These are phyloP conservation scores for Salpingus planirostris DNA, from an alignment of 2,888 invertebrate genomes.

Conservation along the genomic window DNA sequence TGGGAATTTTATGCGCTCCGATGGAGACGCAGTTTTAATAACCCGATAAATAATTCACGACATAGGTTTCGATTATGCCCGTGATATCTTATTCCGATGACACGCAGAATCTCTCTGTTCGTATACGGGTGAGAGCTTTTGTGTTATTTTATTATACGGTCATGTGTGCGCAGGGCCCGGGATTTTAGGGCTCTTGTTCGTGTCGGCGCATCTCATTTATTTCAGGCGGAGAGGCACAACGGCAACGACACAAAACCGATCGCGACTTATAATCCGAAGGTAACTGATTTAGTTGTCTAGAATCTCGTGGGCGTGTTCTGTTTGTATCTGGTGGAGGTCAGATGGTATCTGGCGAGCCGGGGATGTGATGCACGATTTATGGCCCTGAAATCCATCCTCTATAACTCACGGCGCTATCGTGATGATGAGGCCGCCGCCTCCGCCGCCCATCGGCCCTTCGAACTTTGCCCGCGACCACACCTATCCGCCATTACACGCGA, in stretches of 20 bases:
- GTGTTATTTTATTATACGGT: background rate
- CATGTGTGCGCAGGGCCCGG: slow-evolving; percentile 4
- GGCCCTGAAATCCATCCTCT: slow-evolving; percentile 38
- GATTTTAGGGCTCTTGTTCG: slow-evolving; percentile 19
- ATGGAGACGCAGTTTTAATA: background rate
- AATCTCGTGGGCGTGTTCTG: slow-evolving; percentile 41
- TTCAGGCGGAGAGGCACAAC: no score
- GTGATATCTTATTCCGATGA: slow-evolving; percentile 28
- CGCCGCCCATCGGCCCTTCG: no score
- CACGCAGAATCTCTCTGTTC: slow-evolving; percentile 18
- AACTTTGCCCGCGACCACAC: no score
- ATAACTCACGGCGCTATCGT: slow-evolving; percentile 32
- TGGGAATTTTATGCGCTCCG: no score
- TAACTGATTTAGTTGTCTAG: slow-evolving; percentile 44
- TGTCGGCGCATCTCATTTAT: slow-evolving; percentile 32
- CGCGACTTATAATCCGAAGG: slow-evolving; percentile 24
- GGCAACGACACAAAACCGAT: slow-evolving; percentile 11
- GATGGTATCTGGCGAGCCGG: slow-evolving; percentile 30
- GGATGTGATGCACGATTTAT: slow-evolving; percentile 40
- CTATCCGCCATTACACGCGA: background rate
- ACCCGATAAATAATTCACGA: background rate
- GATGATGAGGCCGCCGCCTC: no score
- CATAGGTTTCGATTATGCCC: no score
- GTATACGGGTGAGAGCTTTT: slow-evolving; percentile 2
- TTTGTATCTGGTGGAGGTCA: slow-evolving; percentile 40